phyloP scores from a whole-genome alignment of 1,140 invertebrate genomes.

The Leptonema lineaticorne region DNA sequence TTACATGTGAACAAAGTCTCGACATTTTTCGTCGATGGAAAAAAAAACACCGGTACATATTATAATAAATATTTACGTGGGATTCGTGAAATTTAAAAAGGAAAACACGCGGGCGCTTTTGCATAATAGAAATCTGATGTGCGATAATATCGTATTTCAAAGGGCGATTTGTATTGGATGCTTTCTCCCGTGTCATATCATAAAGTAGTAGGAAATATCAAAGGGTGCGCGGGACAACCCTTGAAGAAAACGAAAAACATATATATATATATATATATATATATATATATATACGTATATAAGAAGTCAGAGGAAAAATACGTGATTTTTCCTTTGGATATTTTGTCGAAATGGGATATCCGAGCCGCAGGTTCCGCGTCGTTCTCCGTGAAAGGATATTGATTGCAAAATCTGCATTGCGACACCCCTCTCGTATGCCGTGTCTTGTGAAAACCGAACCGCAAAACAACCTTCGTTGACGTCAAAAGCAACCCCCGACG shows the following conservation, averaged over 20 bases:
- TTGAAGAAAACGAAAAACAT: neutral
- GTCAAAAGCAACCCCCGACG: conserved; percentile 5
- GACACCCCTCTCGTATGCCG: conserved; percentile 21
- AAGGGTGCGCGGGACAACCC: neutral
- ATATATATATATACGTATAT: too few relatives aligned
- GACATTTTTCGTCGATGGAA: too few relatives aligned
- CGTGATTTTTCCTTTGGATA: conserved; percentile 10
- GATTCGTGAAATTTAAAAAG: too few relatives aligned
- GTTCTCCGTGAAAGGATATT: conserved; percentile 18
- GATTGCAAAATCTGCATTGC: conserved; percentile 40
- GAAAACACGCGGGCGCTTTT: too few relatives aligned
- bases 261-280: too few relatives aligned
- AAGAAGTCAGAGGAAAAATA: neutral
- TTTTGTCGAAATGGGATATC: neutral
- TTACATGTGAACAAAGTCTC: too few relatives aligned
- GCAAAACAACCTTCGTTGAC: conserved; percentile 3
- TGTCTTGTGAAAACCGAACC: conserved; percentile 8
- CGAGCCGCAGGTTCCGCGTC: neutral
- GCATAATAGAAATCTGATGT: too few relatives aligned
- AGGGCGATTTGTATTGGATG: neutral
- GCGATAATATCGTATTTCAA: neutral
- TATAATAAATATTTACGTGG: too few relatives aligned
- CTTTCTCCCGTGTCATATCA: conserved; percentile 5
- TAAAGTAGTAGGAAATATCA: neutral
- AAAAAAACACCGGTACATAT: too few relatives aligned